These are phyloP conservation scores for Myotis findleyi DNA, from an alignment of 2,797 vertebrate species.

Conservation along the genomic window DNA sequence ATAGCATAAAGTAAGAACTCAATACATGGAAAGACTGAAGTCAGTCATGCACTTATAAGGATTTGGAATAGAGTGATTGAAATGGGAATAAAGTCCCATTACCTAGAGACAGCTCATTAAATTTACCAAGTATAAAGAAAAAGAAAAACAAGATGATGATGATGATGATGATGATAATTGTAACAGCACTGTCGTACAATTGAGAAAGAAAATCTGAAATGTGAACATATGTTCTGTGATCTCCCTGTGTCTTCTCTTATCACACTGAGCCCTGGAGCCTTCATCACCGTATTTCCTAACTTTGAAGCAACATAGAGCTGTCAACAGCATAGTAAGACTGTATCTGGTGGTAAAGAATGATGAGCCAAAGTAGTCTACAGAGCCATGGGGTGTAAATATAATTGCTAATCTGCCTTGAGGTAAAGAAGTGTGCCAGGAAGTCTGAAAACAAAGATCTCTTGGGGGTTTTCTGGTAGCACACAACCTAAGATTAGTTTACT, in stretches of 20 bases:
- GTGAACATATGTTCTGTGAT: background rate
- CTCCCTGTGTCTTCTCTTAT: background rate
- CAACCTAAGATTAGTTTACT: background rate
- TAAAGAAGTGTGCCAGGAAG: constrained; percentile 15
- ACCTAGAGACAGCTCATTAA: constrained; percentile 36
- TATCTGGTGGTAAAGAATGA: background rate
- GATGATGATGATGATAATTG: background rate
- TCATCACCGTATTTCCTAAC: background rate
- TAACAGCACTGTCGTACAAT: background rate
- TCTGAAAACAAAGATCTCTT: constrained; percentile 5
- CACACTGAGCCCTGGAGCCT: background rate
- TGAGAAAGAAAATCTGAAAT: constrained; percentile 11
- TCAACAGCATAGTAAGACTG: background rate
- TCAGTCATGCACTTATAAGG: background rate
- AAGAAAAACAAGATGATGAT: background rate
- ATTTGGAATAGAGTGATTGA: background rate
- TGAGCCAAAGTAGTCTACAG: background rate
- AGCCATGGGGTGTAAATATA: background rate
- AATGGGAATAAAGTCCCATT: background rate
- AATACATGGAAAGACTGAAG: background rate
- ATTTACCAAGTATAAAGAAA: constrained; percentile 59
- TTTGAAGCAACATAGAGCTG: background rate
- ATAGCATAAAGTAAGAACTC: background rate
- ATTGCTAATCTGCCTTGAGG: background rate
- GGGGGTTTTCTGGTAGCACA: background rate